Evolutionary conservation across 2,113 vertebrate species (phyloP), one percentile per base, ranked within the genome.

Genomic region (Fulica atra): DNA sequence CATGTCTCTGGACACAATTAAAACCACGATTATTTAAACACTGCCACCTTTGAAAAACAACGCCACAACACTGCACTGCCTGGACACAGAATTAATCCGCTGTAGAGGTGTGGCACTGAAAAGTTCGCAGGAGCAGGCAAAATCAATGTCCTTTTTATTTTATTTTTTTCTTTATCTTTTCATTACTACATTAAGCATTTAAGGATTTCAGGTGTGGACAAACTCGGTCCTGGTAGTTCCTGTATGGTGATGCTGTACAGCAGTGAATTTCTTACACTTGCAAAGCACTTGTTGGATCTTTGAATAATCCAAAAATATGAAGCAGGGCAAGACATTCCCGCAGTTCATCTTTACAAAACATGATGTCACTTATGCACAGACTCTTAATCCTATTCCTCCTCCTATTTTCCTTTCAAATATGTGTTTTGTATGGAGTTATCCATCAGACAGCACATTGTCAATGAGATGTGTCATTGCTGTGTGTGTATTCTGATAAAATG

Each of bases 381-480:
- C 83, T 97, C 93, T 88, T 96, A 93, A 95, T 96, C 93, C 94
- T 89, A 96, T 96, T 97, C 96, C 96, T 97, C 95, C 97, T 97
- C 96, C 96, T 95, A 86, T 93, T 97, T 93, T 95, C 92, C 93
- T 96, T 95, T 94, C 94, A 93, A 95, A 94, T 92, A 82, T 64
- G 61, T 96, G 96, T 96, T 97, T 97, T 97, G 86, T 96, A 94
- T 89, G 92, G 94, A 91, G 94, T 96, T 95, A 96, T 97, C 97
- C 48, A 78, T 97, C 97, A 97, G 95, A 96, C 96, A 76, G 60
- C 95, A 94, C 46, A 57, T n/a, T 95, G 96, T 97, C 97, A 96
- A 95, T 97, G 97, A 96, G 96, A 97, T 90, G 96, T 97, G 97
- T 97, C 97, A 97, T 61, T 97, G 96, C 96, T 81, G 93, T 81